Evolutionary conservation across 2,888 invertebrate species (phyloP).

Genomic region (Gari tellinella): DNA sequence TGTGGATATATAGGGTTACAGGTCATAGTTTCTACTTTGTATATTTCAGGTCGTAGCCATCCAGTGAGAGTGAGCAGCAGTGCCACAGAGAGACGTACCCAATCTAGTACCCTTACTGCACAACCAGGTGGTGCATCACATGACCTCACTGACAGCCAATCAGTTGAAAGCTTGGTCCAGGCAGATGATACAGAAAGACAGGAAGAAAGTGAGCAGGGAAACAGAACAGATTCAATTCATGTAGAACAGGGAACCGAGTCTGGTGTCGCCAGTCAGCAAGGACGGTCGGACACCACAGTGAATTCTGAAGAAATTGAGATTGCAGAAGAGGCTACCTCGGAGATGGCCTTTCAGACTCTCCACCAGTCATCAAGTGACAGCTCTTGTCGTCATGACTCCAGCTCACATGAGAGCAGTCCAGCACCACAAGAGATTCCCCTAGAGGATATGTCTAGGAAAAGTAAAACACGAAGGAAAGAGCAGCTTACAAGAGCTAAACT

Average conservation of each 20-base stretch:
- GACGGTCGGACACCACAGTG: too few relatives aligned
- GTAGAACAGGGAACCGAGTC: conserved; percentile 48
- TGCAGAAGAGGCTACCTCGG: conserved; percentile 78
- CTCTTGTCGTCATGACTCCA: conserved; percentile 46
- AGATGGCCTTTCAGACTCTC: conserved; percentile 79
- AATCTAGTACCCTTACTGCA: conserved; percentile 18
- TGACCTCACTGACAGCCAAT: conserved; percentile 37
- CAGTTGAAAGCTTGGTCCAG: conserved; percentile 12
- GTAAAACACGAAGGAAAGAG: conserved; percentile 54
- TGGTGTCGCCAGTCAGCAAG: background rate
- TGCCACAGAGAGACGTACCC: conserved; percentile 24
- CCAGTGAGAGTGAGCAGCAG: conserved; percentile 65
- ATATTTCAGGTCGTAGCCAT: conserved; percentile 72
- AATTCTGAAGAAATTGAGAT: conserved; percentile 67
- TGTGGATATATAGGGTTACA: too few relatives aligned
- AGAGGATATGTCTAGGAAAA: conserved; percentile 80
- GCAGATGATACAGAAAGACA: conserved; percentile 6
- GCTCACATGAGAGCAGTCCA: conserved; percentile 60
- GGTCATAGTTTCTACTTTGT: too few relatives aligned
- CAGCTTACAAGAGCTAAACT: conserved; percentile 40
- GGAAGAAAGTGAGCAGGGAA: background rate
- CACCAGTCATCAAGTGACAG: conserved; percentile 67
- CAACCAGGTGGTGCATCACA: conserved; percentile 42
- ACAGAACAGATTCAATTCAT: conserved; percentile 18
- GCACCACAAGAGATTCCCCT: conserved; percentile 82